Conservation (phyloP, 2,113 vertebrate species). For the Neomonachus schauinslandi region DNA sequence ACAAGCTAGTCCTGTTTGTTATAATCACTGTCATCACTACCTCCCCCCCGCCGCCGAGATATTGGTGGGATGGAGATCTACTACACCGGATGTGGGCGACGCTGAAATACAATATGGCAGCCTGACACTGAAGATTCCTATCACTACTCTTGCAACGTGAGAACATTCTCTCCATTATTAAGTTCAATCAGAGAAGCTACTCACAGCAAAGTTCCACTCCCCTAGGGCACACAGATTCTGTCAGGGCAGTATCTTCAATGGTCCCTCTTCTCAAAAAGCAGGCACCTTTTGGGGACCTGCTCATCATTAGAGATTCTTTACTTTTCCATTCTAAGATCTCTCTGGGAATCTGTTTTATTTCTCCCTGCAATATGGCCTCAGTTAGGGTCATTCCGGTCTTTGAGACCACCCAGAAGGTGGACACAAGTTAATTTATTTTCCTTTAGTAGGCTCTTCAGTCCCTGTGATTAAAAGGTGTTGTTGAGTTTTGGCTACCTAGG, state of each 20-base stretch:
- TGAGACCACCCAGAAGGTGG: not conserved
- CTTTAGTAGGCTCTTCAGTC: not conserved
- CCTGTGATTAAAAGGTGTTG: not conserved
- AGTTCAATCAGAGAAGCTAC: not conserved
- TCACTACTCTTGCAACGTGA: not conserved
- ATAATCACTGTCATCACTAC: not conserved
- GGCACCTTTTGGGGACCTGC: not conserved
- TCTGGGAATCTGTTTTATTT: slow-evolving; percentile 30
- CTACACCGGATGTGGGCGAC: not conserved
- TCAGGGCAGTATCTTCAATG: not conserved
- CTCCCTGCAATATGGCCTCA: not conserved
- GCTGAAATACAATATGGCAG: not conserved
- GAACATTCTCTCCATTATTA: not conserved
- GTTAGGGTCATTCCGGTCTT: not conserved
- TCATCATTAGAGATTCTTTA: not conserved
- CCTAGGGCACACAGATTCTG: not conserved
- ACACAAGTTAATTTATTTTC: not conserved
- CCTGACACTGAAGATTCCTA: not conserved
- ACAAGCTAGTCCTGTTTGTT: not conserved
- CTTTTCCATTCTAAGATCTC: not conserved
- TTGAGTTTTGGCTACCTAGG: not conserved
- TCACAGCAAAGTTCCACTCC: not conserved
- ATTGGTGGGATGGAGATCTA: not conserved
- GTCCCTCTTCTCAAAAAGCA: not conserved
- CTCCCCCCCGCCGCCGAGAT: not conserved